phyloP scores from a whole-genome alignment of 2,113 vertebrate genomes.

The Sitta europaea region DNA sequence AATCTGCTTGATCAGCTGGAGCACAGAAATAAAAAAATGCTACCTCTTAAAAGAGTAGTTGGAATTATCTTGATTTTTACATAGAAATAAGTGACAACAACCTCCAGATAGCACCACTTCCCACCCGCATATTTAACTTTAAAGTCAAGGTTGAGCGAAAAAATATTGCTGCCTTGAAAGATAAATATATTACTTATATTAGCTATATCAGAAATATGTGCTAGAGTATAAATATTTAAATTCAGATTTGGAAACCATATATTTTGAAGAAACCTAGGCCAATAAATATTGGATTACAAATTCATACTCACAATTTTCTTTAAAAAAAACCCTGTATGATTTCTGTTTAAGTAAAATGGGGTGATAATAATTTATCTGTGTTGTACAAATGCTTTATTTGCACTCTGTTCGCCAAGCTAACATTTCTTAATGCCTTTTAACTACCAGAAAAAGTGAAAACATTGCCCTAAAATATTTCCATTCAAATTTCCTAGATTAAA shows the following conservation, averaged over 20 bases:
- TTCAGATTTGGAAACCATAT: constrained; percentile 44
- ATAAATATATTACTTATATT: constrained; percentile 64
- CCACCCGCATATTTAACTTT: background rate
- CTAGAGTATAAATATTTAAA: constrained; percentile 69
- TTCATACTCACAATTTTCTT: constrained; percentile 59
- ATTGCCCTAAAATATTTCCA: background rate
- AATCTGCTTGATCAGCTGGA: constrained; percentile 31
- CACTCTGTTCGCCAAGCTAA: background rate
- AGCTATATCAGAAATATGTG: constrained; percentile 42
- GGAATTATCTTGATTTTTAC: constrained; percentile 38
- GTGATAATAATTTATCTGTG: background rate
- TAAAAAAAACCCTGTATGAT: background rate
- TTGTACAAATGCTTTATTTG: background rate
- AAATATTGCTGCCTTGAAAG: constrained; percentile 59
- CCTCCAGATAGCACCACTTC: constrained; percentile 8
- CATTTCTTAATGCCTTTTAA: background rate
- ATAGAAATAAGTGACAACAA: constrained; percentile 31
- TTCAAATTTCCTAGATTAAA: constrained; percentile 15
- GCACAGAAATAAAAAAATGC: constrained; percentile 18
- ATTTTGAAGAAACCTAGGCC: constrained; percentile 45
- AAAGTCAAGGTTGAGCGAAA: constrained; percentile 52
- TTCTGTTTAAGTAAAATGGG: constrained; percentile 10
- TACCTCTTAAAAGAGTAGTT: background rate
- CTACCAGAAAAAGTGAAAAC: background rate
- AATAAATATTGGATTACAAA: constrained; percentile 58